Evolutionary conservation across 2,113 vertebrate genomes (phyloP).

Genomic region (Crotalus helleri): DNA sequence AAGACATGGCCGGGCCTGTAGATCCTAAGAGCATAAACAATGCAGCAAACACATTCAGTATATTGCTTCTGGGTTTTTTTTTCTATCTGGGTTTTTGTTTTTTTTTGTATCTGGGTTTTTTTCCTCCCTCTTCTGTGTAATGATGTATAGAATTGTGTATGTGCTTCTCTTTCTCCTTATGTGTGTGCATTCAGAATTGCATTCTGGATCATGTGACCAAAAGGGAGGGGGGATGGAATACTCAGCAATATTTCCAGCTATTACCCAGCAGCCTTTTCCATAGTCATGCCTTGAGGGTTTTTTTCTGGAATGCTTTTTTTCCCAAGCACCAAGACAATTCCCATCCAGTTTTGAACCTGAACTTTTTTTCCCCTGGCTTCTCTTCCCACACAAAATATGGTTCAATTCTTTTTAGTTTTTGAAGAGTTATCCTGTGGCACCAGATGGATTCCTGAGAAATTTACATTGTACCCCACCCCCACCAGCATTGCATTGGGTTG

Average conservation of each 20-base stretch:
- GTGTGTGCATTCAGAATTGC: not conserved
- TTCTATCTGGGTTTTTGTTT: not conserved
- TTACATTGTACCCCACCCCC: not conserved
- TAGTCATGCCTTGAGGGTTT: not conserved
- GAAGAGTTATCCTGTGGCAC: not conserved
- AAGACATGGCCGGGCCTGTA: not conserved
- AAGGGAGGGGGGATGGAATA: not conserved
- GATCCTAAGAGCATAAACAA: not conserved
- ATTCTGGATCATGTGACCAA: not conserved
- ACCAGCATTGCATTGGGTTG: not conserved
- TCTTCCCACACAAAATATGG: not conserved
- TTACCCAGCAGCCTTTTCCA: not conserved
- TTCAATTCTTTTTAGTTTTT: not conserved
- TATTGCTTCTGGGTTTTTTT: not conserved
- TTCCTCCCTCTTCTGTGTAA: not conserved
- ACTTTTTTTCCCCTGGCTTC: not conserved
- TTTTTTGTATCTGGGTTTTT: not conserved
- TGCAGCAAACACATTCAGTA: not conserved
- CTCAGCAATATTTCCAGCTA: not conserved
- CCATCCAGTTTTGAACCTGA: not conserved
- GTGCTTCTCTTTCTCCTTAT: not conserved
- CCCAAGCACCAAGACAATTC: not conserved
- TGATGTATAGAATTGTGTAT: not conserved
- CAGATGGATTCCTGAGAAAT: not conserved
- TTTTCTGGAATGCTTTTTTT: not conserved